These are phyloP conservation scores for Cephus spinipes DNA, from an alignment of 2,888 invertebrate species.

Conservation along the genomic window DNA sequence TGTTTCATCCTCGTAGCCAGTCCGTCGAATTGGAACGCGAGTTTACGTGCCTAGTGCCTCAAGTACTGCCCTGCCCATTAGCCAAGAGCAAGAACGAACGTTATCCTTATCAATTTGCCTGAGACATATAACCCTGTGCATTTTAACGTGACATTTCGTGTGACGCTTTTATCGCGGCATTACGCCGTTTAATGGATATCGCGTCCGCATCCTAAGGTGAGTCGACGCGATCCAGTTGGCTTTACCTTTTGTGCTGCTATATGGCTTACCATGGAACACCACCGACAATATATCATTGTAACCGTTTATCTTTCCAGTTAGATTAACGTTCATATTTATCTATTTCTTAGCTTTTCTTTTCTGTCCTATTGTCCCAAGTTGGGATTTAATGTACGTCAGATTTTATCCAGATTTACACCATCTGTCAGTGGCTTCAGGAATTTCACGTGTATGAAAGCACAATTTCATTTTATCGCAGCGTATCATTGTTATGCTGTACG, in stretches of 20 bases:
- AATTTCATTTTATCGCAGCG: background rate
- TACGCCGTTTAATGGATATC: slow-evolving; percentile 13
- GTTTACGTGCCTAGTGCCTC: slow-evolving; percentile 45
- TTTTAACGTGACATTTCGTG: slow-evolving; percentile 12
- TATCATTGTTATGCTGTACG: background rate
- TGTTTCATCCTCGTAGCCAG: slow-evolving; percentile 48
- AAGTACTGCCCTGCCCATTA: slow-evolving; percentile 33
- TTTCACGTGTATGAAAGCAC: background rate
- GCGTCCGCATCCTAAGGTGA: slow-evolving; percentile 30
- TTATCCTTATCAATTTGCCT: slow-evolving; percentile 1
- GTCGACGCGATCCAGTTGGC: slow-evolving; percentile 13
- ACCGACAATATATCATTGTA: background rate
- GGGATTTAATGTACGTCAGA: background rate
- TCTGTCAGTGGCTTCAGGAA: slow-evolving; percentile 1
- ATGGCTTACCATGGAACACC: background rate
- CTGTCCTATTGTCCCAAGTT: background rate
- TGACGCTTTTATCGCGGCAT: slow-evolving; percentile 5
- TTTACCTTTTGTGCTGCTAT: slow-evolving; percentile 15
- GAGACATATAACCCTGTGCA: slow-evolving; percentile 4
- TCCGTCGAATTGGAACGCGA: slow-evolving; percentile 51
- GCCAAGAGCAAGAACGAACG: background rate
- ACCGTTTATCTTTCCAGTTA: background rate
- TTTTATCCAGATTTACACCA: slow-evolving; percentile 2
- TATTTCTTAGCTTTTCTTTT: background rate
- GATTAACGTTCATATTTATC: background rate